Percentiles rank a stretch among this genome's conserved stretches.
Evolutionary conservation across 2,888 invertebrate species (phyloP).

Genomic region (Zootermopsis nevadensis): DNA sequence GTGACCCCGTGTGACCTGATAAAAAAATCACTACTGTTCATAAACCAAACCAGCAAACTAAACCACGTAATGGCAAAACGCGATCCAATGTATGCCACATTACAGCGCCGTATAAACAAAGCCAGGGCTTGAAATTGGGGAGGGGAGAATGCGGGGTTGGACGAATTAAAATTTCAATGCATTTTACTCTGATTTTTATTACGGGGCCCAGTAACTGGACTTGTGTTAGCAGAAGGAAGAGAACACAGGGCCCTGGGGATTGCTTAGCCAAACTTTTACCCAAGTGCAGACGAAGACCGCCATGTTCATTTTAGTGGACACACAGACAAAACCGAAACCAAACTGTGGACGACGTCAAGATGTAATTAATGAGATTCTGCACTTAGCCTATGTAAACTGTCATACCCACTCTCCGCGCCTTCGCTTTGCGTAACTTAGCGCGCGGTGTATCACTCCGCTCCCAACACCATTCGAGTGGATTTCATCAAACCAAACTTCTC

Average conservation of each 20-base stretch:
- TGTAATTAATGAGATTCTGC: conserved; percentile 51
- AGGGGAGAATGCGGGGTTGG: too few relatives aligned
- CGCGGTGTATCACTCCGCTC: conserved; percentile 21
- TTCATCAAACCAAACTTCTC: conserved; percentile 7
- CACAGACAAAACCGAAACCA: conserved; percentile 17
- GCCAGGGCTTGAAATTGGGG: too few relatives aligned
- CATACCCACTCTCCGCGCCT: conserved; percentile 38
- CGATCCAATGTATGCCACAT: too few relatives aligned
- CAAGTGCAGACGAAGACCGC: conserved; percentile 11
- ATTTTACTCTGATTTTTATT: not conserved
- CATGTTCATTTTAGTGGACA: conserved; percentile 19
- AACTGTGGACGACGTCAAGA: conserved; percentile 44
- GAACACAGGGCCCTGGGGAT: not conserved
- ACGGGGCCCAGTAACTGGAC: not conserved
- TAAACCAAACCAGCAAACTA: too few relatives aligned
- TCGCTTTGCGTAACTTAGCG: conserved; percentile 19
- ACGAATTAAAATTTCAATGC: not conserved
- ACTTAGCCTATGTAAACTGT: conserved; percentile 51
- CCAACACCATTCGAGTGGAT: conserved; percentile 21
- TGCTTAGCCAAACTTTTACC: not conserved
- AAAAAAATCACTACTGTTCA: too few relatives aligned
- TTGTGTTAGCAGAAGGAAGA: not conserved
- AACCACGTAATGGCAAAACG: too few relatives aligned
- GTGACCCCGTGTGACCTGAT: too few relatives aligned
- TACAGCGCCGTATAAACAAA: too few relatives aligned